These are phyloP conservation scores for Pao palembangensis DNA, from an alignment of 2,113 vertebrate genomes.

Conservation along the genomic window DNA sequence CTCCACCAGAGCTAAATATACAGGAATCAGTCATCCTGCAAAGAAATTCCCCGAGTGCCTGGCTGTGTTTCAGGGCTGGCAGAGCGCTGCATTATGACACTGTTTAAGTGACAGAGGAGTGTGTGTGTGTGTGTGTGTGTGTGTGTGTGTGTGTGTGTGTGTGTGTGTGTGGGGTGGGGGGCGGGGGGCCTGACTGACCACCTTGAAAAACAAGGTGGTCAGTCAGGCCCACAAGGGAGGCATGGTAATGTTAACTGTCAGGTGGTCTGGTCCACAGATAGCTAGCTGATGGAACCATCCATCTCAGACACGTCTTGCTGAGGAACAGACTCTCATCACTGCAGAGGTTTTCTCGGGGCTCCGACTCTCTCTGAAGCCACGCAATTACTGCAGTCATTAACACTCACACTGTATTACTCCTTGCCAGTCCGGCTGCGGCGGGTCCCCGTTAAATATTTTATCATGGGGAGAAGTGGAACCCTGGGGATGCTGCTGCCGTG, in stretches of 20 bases:
- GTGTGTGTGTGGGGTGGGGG: too few species aligned
- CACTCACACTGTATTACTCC: slow-evolving; percentile 14
- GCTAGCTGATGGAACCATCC: background rate
- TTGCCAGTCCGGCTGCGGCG: slow-evolving; percentile 24
- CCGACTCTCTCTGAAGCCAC: background rate
- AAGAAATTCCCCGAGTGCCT: slow-evolving; percentile 39
- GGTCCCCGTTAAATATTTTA: slow-evolving; percentile 51
- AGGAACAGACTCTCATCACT: slow-evolving; percentile 1
- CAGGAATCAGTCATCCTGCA: slow-evolving; percentile 46
- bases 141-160: background rate
- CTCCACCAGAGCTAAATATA: slow-evolving; percentile 63
- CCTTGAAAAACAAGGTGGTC: background rate
- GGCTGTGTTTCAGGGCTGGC: slow-evolving; percentile 36
- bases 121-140: background rate
- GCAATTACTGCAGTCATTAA: slow-evolving; percentile 32
- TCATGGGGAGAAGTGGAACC: slow-evolving; percentile 38
- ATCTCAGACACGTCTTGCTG: background rate
- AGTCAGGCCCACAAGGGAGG: background rate
- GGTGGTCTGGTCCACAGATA: slow-evolving; percentile 1
- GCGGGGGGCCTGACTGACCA: background rate
- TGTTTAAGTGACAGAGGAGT: background rate
- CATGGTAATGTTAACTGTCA: slow-evolving; percentile 5
- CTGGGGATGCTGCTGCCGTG: slow-evolving; percentile 21
- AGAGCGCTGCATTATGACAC: slow-evolving; percentile 12
- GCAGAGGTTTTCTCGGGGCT: background rate